Evolutionary conservation across 2,888 invertebrate genomes (phyloP).

Genomic region (Tyria jacobaeae): DNA sequence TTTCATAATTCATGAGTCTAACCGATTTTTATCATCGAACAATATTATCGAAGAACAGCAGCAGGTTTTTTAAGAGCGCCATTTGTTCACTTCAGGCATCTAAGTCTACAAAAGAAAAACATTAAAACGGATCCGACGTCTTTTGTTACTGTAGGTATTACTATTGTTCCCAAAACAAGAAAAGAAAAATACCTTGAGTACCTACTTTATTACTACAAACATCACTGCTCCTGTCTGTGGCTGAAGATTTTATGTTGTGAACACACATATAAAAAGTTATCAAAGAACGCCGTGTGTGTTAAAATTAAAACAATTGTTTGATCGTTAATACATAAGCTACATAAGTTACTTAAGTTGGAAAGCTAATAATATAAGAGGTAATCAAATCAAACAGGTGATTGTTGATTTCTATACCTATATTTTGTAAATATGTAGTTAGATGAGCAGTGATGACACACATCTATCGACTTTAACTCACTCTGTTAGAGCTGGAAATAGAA

Average conservation of each 20-base stretch:
- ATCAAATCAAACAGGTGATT: conserved; percentile 39
- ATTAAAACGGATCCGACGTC: too few species aligned
- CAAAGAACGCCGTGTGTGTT: not conserved
- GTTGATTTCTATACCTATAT: conserved; percentile 21
- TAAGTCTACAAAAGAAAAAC: not conserved
- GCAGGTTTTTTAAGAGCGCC: too few species aligned
- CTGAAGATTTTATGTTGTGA: not conserved
- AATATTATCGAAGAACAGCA: too few species aligned
- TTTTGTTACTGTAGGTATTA: not conserved
- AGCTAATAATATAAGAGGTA: not conserved
- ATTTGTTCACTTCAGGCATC: too few species aligned
- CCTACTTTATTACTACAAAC: not conserved
- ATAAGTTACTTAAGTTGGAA: too few species aligned
- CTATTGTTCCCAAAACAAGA: not conserved
- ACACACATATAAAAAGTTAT: not conserved
- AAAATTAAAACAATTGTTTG: not conserved
- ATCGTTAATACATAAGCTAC: not conserved
- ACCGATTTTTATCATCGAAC: too few species aligned
- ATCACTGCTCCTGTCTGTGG: not conserved
- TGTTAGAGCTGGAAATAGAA: conserved; percentile 41
- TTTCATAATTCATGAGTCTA: too few species aligned
- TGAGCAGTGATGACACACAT: not conserved
- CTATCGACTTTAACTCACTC: conserved; percentile 22
- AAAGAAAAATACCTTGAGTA: not conserved
- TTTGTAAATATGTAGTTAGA: not conserved